Evolutionary conservation across 2,888 invertebrate species (phyloP).

Genomic region (Pristionchus entomophagus): DNA sequence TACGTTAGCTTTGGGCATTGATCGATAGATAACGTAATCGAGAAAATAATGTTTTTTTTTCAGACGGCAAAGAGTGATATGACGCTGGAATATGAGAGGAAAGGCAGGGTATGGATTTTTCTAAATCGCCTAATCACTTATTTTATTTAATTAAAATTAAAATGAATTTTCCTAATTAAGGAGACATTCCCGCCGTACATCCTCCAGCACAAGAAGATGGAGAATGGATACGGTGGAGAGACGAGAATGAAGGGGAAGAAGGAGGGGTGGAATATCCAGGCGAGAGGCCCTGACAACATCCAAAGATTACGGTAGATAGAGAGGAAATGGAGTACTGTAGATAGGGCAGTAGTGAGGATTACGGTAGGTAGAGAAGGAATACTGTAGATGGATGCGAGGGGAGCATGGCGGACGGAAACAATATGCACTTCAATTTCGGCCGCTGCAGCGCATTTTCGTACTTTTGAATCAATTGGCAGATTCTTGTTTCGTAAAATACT

Average conservation of each 20-base stretch:
- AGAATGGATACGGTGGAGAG: neutral
- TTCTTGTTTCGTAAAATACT: too few relatives aligned
- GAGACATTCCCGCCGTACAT: neutral
- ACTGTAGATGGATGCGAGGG: neutral
- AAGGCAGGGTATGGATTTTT: too few relatives aligned
- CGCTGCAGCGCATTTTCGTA: too few relatives aligned
- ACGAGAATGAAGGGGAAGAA: neutral
- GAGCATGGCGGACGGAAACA: neutral
- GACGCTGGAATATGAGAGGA: neutral
- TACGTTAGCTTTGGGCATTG: neutral
- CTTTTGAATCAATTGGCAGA: too few relatives aligned
- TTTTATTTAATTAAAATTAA: too few relatives aligned
- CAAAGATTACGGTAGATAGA: neutral
- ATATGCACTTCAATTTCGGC: too few relatives aligned
- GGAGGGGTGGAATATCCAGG: neutral
- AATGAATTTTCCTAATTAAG: too few relatives aligned
- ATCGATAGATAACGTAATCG: neutral
- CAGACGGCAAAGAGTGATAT: neutral
- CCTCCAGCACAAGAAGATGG: neutral
- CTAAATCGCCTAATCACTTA: too few relatives aligned
- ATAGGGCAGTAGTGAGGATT: too few relatives aligned
- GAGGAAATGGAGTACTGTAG: neutral
- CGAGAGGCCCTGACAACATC: neutral
- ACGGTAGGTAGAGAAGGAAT: neutral
- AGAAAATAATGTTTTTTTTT: too few relatives aligned